Conservation (phyloP, 1,140 invertebrate species). For the Oncopodura yosiiana region DNA sequence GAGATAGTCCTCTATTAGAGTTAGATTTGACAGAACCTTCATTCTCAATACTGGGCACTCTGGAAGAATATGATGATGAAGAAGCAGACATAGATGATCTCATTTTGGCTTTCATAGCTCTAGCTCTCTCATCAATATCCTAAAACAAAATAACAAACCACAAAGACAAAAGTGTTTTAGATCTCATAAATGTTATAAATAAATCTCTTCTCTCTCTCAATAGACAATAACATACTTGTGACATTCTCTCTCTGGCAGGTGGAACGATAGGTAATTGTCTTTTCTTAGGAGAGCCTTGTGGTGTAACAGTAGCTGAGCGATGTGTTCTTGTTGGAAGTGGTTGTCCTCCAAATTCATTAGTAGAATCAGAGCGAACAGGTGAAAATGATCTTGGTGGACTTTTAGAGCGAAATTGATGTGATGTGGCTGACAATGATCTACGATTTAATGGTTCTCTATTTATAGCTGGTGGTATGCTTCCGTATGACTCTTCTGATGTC, state of each 20-base stretch:
- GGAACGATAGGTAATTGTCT: constrained; percentile 64
- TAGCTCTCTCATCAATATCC: constrained; percentile 74
- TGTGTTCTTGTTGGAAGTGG: constrained; percentile 48
- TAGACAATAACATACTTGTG: constrained; percentile 20
- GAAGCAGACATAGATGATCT: constrained; percentile 30
- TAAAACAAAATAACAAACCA: constrained; percentile 47
- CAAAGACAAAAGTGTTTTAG: too few relatives aligned
- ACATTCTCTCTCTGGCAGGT: constrained; percentile 34
- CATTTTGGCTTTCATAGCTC: constrained; percentile 57
- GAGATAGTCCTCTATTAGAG: constrained; percentile 29
- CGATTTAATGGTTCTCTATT: constrained; percentile 21
- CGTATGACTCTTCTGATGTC: constrained; percentile 24
- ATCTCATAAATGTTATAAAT: not conserved
- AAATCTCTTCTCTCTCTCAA: not conserved
- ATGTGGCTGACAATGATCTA: constrained; percentile 22
- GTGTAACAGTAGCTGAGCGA: constrained; percentile 79
- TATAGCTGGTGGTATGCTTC: constrained; percentile 8
- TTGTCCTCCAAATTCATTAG: constrained; percentile 38
- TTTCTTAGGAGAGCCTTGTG: constrained; percentile 88
- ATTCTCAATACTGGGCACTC: constrained; percentile 30
- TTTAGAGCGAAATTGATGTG: constrained; percentile 29
- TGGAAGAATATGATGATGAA: constrained; percentile 34
- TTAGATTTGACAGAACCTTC: constrained; percentile 17
- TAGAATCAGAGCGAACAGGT: constrained; percentile 27
- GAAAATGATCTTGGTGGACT: constrained; percentile 29